Conservation (phyloP, 2,797 vertebrate species). For the Danionella dracula region DNA sequence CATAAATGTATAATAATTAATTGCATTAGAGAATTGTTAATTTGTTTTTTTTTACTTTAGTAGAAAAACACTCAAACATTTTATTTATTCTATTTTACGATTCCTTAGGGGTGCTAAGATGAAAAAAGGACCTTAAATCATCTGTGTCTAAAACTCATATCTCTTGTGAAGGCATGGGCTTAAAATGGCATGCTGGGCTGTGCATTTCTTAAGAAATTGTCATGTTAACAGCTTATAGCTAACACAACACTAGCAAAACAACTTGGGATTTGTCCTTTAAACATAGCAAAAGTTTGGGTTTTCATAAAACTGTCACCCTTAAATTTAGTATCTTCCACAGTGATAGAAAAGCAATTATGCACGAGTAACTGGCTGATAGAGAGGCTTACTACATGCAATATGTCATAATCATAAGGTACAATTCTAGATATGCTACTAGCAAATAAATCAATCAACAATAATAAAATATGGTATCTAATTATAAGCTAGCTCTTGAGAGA, state of each 20-base stretch:
- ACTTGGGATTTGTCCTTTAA: too few species aligned
- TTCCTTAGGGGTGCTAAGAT: too few species aligned
- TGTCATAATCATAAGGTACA: slow-evolving; percentile 24
- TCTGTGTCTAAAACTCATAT: slow-evolving; percentile 49
- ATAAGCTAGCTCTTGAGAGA: neutral
- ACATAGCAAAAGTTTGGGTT: slow-evolving; percentile 40
- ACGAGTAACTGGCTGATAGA: slow-evolving; percentile 51
- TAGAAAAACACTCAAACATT: too few species aligned
- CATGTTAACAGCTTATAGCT: too few species aligned
- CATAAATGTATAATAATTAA: neutral
- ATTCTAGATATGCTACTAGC: slow-evolving; percentile 28
- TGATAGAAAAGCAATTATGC: slow-evolving; percentile 57
- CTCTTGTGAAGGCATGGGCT: too few species aligned
- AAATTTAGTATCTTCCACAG: slow-evolving; percentile 45
- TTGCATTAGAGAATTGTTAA: too few species aligned
- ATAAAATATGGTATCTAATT: neutral
- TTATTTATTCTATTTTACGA: too few species aligned
- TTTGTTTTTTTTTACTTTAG: too few species aligned
- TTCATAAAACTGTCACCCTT: slow-evolving; percentile 45
- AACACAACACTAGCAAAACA: too few species aligned
- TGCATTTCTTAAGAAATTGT: too few species aligned
- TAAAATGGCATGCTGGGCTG: too few species aligned
- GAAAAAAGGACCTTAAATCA: too few species aligned
- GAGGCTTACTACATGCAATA: slow-evolving; percentile 39
- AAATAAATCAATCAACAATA: slow-evolving; percentile 1